Evolutionary conservation across 2,797 vertebrate genomes (phyloP), one percentile per base, ranked within the genome.

Genomic region (Micromesistius poutassou): DNA sequence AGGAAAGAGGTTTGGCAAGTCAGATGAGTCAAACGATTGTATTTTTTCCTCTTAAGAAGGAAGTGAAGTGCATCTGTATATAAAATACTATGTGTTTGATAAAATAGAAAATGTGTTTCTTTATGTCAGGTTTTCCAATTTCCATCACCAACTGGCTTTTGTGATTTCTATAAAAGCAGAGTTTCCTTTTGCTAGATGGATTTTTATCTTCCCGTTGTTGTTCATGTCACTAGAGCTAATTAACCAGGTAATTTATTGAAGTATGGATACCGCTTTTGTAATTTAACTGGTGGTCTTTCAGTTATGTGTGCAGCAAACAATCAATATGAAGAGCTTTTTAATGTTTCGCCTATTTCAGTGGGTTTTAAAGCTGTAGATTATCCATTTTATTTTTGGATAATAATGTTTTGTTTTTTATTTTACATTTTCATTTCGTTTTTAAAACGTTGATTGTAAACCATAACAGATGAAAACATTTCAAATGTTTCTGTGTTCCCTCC

Each of bases 31-130:
- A 87, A 91, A 87, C 82, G 72, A 76, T 74, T 28, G 55, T 55
- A 5, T 68, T 68, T 6, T 89, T 93, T 93, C 91, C 89, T 89
- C 92, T 91, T 92, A 91, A 93, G 91, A 92, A 91, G 91, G 90
- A 94, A 94, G 93, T 88, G n/a, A 30, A 88, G 85, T 85, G n/a
- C n/a, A n/a, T n/a, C n/a, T n/a, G 88, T 93, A 87, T 90, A 91
- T 92, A 92, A 93, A 94, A 93, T 79, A 89, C 91, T 91, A 89
- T 93, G 93, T 94, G 92, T 94, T 94, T 93, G 87, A 89, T 89
- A 79, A 86, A 89, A 85, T 91, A 90, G 85, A 92, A 91, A 91
- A 87, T 78, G 79, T 86, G 89, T 89, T 91, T 93, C 89, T 90
- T 80, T 89, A 84, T 90, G 82, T 89, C 77, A 35, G 91, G 89